Conservation (phyloP, 2,797 vertebrate species). For the Microctenopoma lineatum region DNA sequence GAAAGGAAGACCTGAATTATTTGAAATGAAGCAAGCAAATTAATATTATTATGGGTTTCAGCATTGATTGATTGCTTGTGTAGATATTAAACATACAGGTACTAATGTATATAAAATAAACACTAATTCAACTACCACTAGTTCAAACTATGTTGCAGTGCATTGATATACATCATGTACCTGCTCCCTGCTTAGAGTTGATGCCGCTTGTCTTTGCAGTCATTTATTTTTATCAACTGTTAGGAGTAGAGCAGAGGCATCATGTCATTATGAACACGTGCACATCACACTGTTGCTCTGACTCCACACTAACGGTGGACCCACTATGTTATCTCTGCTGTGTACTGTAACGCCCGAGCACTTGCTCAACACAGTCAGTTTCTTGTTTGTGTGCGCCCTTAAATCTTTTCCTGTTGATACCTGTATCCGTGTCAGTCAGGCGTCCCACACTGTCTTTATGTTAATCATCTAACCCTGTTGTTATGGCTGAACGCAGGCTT, state of each 20-base stretch:
- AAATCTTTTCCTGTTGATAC: constrained; percentile 5
- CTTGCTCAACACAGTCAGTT: not conserved
- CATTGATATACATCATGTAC: not conserved
- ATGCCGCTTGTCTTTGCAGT: not conserved
- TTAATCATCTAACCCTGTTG: constrained; percentile 14
- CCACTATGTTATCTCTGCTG: not conserved
- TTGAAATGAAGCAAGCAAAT: not conserved
- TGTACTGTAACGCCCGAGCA: not conserved
- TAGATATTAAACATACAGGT: no score
- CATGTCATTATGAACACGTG: not conserved
- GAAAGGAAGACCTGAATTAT: not conserved
- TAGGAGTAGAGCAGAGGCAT: not conserved
- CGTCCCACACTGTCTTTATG: not conserved
- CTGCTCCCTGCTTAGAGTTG: not conserved
- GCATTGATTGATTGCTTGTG: not conserved
- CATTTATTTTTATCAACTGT: not conserved
- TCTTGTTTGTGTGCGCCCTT: not conserved
- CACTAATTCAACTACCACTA: no score
- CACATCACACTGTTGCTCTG: not conserved
- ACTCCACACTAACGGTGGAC: not conserved
- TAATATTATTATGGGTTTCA: not conserved
- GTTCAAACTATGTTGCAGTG: not conserved
- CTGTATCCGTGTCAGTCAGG: not conserved
- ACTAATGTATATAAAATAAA: no score
- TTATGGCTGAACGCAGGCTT: constrained; percentile 16